Percentiles rank a stretch among this genome's conserved stretches.
These are phyloP conservation scores for Gambusia affinis DNA, from an alignment of 2,113 vertebrate genomes.

Conservation along the genomic window DNA sequence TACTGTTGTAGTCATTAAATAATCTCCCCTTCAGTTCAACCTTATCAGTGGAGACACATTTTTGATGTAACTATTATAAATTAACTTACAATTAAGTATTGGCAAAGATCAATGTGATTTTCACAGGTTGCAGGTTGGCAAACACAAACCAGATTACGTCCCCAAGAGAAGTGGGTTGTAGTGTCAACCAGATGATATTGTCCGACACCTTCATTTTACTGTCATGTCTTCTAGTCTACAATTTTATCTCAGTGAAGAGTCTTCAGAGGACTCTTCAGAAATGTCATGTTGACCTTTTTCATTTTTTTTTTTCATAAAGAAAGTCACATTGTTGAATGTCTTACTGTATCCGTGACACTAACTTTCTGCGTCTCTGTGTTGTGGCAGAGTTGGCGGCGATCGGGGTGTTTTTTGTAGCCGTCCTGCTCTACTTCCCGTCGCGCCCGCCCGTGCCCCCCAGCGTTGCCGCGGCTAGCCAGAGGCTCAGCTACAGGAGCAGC, in stretches of 20 bases:
- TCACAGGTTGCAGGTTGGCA: no score
- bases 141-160: no score
- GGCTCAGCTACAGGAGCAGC: slow-evolving; percentile 93
- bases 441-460: slow-evolving; percentile 94
- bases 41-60: no score
- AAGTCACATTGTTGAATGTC: slow-evolving; percentile 22
- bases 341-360: slow-evolving; percentile 4
- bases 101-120: no score
- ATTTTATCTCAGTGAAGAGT: background rate
- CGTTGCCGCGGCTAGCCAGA: slow-evolving; percentile 93
- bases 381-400: slow-evolving; percentile 88
- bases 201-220: slow-evolving; percentile 3
- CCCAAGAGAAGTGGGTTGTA: background rate
- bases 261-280: background rate
- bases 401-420: slow-evolving; percentile 85
- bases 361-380: slow-evolving; percentile 27
- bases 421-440: slow-evolving; percentile 91
- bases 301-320: background rate
- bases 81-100: no score
- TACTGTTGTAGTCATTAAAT: no score
- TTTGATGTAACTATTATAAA: no score
- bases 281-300: slow-evolving; percentile 32
- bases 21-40: no score
- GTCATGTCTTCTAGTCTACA: background rate
- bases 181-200: background rate